Base-by-base conservation (phyloP, 1,140 invertebrate species). In the Lordiphosa stackelbergi region DNA sequence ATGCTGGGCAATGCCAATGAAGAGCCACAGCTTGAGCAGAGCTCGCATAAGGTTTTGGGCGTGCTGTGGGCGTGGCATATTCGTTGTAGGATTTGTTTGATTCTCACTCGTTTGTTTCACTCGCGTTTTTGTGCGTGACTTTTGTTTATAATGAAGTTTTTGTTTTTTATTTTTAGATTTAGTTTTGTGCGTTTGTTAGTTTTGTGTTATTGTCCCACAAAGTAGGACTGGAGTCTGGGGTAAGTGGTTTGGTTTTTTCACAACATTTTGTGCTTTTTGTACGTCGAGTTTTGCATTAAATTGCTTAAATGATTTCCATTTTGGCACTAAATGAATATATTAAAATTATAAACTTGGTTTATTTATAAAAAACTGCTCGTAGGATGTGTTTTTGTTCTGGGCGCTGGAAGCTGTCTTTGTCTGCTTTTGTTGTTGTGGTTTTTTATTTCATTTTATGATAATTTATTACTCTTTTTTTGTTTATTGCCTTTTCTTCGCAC, bases 391-490 rank as follows among this genome's bases (percentile, higher is more conserved):
- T 46, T 48, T 68, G 19, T 35, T 58, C 51, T n/a, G n/a, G n/a
- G n/a, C n/a, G n/a, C n/a, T n/a, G n/a, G n/a, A n/a, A n/a, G n/a
- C n/a, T 40, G n/a, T 10, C 28, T 40, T 43, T 48, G 13, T 70
- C 47, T 57, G 24, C 40, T 19, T 16, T 19, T 19, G 19, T 19
- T 19, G 19, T 19, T 19, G 19, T 19, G 19, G 19, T 19, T 22
- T 19, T n/a, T 36, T 36, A 1, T 66, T 66, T 66, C 58, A 53
- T 66, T 62, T 63, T 72, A 69, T 54, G 53, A 75, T 79, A 83
- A 81, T 83, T 81, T 81, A 81, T 83, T 83, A 72, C 53, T 75
- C 68, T 71, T 83, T 58, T 66, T 63, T 28, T 53, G 35, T 24
- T 41, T 41, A 45, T 66, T 63, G 46, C 64, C 46, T 64, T 28